Conservation (phyloP, 2,797 vertebrate species). For the Chiropotes sagulatus region DNA sequence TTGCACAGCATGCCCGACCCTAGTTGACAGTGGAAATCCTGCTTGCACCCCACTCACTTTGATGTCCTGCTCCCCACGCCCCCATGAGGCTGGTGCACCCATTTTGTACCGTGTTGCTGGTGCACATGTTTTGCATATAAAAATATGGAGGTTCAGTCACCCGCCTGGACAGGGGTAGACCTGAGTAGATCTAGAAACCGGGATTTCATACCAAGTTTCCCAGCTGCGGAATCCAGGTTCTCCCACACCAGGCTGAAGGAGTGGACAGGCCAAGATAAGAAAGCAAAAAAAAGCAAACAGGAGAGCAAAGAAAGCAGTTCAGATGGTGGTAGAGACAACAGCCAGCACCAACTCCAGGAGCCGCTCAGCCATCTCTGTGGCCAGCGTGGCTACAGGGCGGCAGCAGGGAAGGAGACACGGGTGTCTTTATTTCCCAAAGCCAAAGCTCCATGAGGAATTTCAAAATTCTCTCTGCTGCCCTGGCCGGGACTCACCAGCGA, state of each 20-base stretch:
- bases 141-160: accelerated
- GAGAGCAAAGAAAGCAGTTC: no score
- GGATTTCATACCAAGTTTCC: neutral
- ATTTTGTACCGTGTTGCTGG: accelerated
- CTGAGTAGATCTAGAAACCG: neutral
- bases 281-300: no score
- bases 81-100: accelerated
- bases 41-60: neutral
- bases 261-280: no score
- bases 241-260: accelerated
- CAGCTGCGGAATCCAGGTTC: neutral
- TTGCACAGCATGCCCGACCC: accelerated
- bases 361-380: accelerated
- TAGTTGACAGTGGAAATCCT: accelerated
- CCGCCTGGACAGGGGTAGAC: neutral
- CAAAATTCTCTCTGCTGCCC: conserved; percentile 12
- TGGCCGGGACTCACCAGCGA: neutral
- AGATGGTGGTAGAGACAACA: accelerated
- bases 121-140: accelerated
- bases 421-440: neutral
- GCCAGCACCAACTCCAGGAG: neutral
- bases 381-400: neutral
- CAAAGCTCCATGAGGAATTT: neutral
- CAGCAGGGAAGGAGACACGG: neutral
- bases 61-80: accelerated